A percentile compares a stretch with the other conserved stretches of the same genome.
Evolutionary conservation across 2,113 vertebrate genomes (phyloP).

Genomic region (Alosa alosa): DNA sequence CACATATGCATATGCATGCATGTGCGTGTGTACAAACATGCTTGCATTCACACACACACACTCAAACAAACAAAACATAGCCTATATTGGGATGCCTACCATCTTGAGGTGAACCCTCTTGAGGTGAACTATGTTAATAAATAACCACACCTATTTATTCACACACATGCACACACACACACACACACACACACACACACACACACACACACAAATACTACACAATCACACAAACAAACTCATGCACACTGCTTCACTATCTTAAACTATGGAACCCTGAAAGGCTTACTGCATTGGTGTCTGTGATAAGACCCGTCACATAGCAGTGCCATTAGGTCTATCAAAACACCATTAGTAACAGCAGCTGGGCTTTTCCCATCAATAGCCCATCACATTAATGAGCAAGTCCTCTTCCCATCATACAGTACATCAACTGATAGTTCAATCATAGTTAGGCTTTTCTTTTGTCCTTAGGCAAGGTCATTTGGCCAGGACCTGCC

Average conservation of each 20-base stretch:
- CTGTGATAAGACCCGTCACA: background rate
- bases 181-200: background rate
- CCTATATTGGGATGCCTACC: too few relatives aligned
- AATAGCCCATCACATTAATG: background rate
- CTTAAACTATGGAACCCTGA: background rate
- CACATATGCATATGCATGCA: background rate
- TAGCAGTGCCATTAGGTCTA: background rate
- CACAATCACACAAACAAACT: background rate
- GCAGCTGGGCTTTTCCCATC: background rate
- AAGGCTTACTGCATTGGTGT: background rate
- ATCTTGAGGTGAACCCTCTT: too few relatives aligned
- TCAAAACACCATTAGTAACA: background rate
- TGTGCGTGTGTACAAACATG: background rate
- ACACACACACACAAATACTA: slow-evolving; percentile 3
- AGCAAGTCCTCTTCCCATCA: background rate
- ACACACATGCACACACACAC: background rate
- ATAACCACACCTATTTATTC: background rate
- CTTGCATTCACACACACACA: slow-evolving; percentile 21
- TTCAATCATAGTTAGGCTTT: background rate
- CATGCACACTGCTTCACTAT: background rate
- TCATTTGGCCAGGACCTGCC: background rate
- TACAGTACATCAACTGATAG: background rate
- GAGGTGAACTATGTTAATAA: too few relatives aligned
- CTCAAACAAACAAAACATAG: too few relatives aligned
- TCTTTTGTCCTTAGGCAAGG: background rate